Percentiles rank a stretch among this genome's conserved stretches.
phyloP scores from a whole-genome alignment of 2,888 invertebrate genomes.

The Leptinotarsa peninsularis region DNA sequence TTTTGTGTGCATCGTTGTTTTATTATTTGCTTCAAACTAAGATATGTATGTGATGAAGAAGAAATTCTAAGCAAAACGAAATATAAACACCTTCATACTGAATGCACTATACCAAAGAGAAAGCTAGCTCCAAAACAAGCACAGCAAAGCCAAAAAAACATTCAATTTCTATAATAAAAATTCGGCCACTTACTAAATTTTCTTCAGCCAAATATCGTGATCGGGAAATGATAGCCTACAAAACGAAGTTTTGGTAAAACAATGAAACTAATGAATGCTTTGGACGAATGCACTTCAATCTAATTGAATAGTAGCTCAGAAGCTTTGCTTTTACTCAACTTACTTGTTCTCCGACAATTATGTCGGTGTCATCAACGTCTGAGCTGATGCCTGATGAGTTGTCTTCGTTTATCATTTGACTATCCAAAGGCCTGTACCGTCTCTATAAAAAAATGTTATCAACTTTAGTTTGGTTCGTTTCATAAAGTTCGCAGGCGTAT shows the following conservation, averaged over 20 bases:
- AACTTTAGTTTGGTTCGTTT: background rate
- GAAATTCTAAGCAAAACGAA: background rate
- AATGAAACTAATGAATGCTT: background rate
- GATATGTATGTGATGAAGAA: too few relatives aligned
- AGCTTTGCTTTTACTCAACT: constrained; percentile 31
- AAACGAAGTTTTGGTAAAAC: constrained; percentile 30
- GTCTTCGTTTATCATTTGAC: constrained; percentile 55
- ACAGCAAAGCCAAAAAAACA: constrained; percentile 11
- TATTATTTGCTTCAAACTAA: too few relatives aligned
- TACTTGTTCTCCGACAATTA: constrained; percentile 73
- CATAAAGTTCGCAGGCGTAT: too few relatives aligned
- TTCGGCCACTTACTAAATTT: constrained; percentile 56
- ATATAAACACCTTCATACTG: background rate
- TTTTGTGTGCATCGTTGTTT: too few relatives aligned
- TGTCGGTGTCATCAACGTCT: constrained; percentile 63
- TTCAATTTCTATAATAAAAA: constrained; percentile 31
- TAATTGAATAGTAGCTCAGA: too few relatives aligned
- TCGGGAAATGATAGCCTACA: constrained; percentile 42
- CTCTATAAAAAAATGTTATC: constrained; percentile 48
- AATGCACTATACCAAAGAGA: background rate
- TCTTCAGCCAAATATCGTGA: constrained; percentile 49
- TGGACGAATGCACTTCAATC: too few relatives aligned
- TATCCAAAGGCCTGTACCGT: constrained; percentile 55
- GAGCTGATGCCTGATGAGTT: constrained; percentile 46
- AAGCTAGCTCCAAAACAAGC: background rate